Base-by-base conservation (phyloP, 2,113 vertebrate species). In the Pollachius pollachius region DNA sequence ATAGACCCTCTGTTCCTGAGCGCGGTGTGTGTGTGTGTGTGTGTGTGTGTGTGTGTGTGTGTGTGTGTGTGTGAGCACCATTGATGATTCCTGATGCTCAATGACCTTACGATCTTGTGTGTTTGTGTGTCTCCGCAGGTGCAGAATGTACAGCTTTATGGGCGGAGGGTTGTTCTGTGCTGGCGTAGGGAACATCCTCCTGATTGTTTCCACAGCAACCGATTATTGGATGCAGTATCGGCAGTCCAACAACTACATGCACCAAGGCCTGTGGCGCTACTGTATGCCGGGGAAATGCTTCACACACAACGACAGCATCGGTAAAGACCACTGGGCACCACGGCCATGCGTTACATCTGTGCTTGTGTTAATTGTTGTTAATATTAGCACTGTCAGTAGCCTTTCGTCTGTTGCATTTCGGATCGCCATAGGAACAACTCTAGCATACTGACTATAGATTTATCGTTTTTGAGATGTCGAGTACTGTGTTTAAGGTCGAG, bases 191-290 rank as follows among this genome's bases (percentile, higher is more conserved):
- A 92, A 91, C 85, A 92, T 91, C 87, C 89, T 91, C 76, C 78
- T 92, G 84, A 90, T 92, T 48, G 91, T 94, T 91, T 93, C 92
- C 92, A 94, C 89, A 83, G 92, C 90, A 90, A 92, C 91, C 67
- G 90, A 92, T 88, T 92, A 92, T 76, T 92, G 89, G 89, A 89
- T 92, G 86, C 90, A 91, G 85, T 90, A 92, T 77, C 83, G 80
- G 67, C 86, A 90, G 76, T 90, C 90, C 70, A 86, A 78, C 80
- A 91, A 81, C 85, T 88, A 88, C 84, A 92, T 90, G 88, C 89
- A 92, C 72, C 89, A 90, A 80, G 87, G 89, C 37, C 81, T 90
- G 70, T 91, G 89, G 89, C 83, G 88, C 78, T 90, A 92, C 83
- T 91, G 91, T 69, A 89, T 69, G 64, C 86, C 81, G 3, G 82